Evolutionary conservation across 2,113 vertebrate genomes (phyloP), one percentile per base, ranked within the genome.

Genomic region (Seriola aureovittata): DNA sequence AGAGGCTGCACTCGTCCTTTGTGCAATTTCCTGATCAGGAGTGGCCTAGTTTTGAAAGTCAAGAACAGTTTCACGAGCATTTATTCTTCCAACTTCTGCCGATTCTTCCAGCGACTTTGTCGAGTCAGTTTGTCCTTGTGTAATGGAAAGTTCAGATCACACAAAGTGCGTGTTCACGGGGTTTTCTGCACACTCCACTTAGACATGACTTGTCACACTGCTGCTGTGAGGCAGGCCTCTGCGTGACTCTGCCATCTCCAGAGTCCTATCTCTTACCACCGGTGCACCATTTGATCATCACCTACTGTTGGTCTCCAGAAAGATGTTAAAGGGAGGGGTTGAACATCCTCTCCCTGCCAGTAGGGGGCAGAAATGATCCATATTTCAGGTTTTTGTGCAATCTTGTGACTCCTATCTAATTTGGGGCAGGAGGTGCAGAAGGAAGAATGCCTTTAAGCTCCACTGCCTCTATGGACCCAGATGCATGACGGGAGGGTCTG

Each of bases 21-120:
- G 84, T 90, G 89, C 88, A 91, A 89, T 92, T 94, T 93, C 92
- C 89, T 86, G 88, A 94, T 93, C 91, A 73, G 62, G 76, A 88
- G 81, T 78, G 88, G 81, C 89, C 89, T 80, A 92, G 81, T 94
- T 94, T 80, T 89, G 71, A 91, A 93, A 93, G 91, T 92, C 86
- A 89, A 83, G 87, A 89, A 78, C 76, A 74, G 78, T 82, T 84
- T 88, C n/a, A 69, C 88, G 88, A 73, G 77, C 59, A 0, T 80
- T 86, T 67, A 70, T 84, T 86, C 74, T 46, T 72, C 42, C 32
- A 76, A 75, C 71, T 88, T 91, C 65, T 32, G 4, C 16, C 57
- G 64, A 82, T 78, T 70, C 62, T 90, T 23, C 71, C 42, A 50
- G 75, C 90, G 84, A 92, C 90, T 92, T 93, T 93, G 87, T 87